phyloP scores from a whole-genome alignment of 2,797 vertebrate species.

The Cercopithecus hamlyni region DNA sequence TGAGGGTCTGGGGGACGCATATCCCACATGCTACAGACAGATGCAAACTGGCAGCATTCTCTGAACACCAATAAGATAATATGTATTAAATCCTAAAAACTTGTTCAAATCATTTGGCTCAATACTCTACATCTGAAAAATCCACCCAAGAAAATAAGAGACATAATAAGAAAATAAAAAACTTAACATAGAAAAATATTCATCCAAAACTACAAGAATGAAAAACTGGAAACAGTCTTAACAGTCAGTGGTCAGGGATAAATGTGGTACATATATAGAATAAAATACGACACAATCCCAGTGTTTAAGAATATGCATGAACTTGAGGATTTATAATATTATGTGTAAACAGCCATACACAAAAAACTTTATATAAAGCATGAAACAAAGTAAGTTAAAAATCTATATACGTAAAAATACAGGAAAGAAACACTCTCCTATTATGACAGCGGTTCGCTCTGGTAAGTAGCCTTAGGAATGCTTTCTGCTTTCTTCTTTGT shows the following conservation, averaged over 20 bases:
- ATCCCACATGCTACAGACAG: accelerated
- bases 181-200: accelerated
- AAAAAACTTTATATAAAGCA: not conserved
- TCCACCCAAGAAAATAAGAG: not conserved
- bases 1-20: not conserved
- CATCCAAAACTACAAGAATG: not conserved
- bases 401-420: not conserved
- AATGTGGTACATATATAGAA: not conserved
- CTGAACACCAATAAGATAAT: not conserved
- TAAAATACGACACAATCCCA: not conserved
- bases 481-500: not conserved
- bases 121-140: not conserved
- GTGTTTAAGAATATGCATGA: not conserved
- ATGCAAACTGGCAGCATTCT: not conserved
- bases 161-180: not conserved
- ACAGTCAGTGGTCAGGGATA: not conserved
- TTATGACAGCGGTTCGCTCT: not conserved
- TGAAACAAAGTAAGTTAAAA: not conserved
- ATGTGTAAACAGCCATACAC: not conserved
- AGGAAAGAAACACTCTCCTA: not conserved
- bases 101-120: too few relatives aligned
- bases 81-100: not conserved
- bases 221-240: not conserved
- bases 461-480: accelerated
- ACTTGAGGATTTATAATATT: not conserved